Percentiles rank a stretch among this genome's conserved stretches.
These are phyloP conservation scores for Lagopus muta DNA, from an alignment of 2,113 vertebrate genomes.

Conservation along the genomic window DNA sequence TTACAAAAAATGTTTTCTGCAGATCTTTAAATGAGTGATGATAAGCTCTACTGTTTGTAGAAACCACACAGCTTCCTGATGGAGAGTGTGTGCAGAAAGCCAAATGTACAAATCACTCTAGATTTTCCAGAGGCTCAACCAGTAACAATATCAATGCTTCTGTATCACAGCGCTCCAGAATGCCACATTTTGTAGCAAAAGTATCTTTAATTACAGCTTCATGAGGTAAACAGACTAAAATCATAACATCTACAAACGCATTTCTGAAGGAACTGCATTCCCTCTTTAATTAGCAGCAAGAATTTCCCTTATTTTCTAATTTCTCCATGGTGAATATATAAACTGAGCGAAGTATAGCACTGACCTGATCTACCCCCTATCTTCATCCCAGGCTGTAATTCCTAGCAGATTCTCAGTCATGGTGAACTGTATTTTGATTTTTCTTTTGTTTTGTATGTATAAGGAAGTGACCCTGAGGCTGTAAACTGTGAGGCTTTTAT, in stretches of 20 bases:
- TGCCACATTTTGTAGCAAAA: background rate
- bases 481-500: background rate
- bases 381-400: background rate
- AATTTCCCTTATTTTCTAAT: background rate
- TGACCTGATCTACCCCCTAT: background rate
- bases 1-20: background rate
- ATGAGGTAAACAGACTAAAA: background rate
- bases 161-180: background rate
- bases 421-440: background rate
- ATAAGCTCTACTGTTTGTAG: background rate
- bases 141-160: background rate
- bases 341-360: background rate
- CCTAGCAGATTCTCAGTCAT: background rate
- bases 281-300: background rate
- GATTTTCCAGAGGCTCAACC: background rate
- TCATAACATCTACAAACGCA: background rate
- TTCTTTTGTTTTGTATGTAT: background rate
- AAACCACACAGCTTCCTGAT: background rate
- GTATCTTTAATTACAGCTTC: background rate
- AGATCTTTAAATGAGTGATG: background rate
- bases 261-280: background rate
- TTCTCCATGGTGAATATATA: rapidly evolving
- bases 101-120: background rate
- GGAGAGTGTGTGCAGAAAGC: background rate
- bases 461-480: background rate